These are phyloP conservation scores for Oxycera nigricornis DNA, from an alignment of 2,888 invertebrate species.

Conservation along the genomic window DNA sequence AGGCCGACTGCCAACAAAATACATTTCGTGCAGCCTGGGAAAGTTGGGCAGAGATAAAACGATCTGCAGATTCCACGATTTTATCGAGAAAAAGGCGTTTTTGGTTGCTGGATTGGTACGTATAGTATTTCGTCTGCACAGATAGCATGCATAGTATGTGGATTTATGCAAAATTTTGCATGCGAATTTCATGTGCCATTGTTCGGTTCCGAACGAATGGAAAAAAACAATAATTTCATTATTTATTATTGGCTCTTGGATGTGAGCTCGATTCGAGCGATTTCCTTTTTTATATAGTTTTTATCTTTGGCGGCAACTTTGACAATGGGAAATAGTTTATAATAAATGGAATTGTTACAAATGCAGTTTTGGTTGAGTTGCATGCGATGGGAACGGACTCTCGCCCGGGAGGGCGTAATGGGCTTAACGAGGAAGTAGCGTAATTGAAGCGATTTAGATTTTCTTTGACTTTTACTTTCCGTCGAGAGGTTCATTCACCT, in stretches of 20 bases:
- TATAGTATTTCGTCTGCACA: too few relatives aligned
- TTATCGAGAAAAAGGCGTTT: background rate
- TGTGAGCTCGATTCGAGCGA: background rate
- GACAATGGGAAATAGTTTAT: constrained; percentile 4
- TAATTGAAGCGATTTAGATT: background rate
- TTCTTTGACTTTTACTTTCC: background rate
- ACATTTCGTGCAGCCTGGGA: background rate
- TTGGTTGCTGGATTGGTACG: too few relatives aligned
- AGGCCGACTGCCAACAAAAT: constrained; percentile 10
- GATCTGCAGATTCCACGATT: background rate
- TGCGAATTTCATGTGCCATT: background rate
- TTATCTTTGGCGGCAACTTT: background rate
- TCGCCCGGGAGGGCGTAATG: too few relatives aligned
- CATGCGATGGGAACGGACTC: too few relatives aligned
- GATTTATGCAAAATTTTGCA: constrained; percentile 1
- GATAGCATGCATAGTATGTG: background rate
- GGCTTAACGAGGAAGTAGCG: background rate
- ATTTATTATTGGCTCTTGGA: background rate
- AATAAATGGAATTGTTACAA: background rate
- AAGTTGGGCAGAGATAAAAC: background rate
- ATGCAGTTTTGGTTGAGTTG: background rate
- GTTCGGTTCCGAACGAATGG: background rate
- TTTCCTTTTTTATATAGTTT: background rate
- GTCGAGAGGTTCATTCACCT: background rate
- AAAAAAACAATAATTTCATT: background rate